Evolutionary conservation across 2,797 vertebrate species (phyloP), one percentile per base, ranked within the genome.

Genomic region (Oryzias dopingdopingensis): DNA sequence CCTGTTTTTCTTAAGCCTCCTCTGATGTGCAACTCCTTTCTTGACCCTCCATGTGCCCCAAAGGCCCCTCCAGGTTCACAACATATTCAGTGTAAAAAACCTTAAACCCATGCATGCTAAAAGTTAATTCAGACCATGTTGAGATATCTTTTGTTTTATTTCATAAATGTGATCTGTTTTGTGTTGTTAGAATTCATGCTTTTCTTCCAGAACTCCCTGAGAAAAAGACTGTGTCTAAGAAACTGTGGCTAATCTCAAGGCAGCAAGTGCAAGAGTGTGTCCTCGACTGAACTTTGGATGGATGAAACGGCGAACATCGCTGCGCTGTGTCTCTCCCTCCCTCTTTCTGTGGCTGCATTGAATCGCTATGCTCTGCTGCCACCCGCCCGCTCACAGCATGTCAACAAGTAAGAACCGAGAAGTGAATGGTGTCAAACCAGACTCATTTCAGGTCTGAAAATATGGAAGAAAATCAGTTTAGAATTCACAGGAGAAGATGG

Each of bases 221-320:
- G 76, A 46, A 82, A 46, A 62, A 61, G 14, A 73, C 60, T 54
- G 62, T 59, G 69, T 67, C 74, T 55, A 72, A 81, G 80, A 44
- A 60, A 63, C 58, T 70, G 66, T 65, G 70, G 68, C 76, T 84
- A 76, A 86, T 86, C 66, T 79, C 63, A 59, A 86, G 77, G 79
- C 86, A 84, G 80, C 23, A 42, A 82, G 73, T 82, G 72, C 80
- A 60, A 47, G 49, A 76, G 72, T 32, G 49, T 85, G 85, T 88
- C 87, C 87, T 85, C 75, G 15, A 63, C 58, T 89, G 88, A 90
- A 88, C 87, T 80, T 70, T 64, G 66, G 70, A 61, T 52, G 75
- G 75, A 87, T 85, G 74, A 81, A 82, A 80, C 53, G 16, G 70
- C 77, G 55, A 81, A 76, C 63, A 63, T 67, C 2, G 47, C 74